A percentile compares a stretch with the other conserved stretches of the same genome.
These are phyloP conservation scores for Caenorhabditis latens DNA, from an alignment of 1,140 invertebrate species.

Conservation along the genomic window DNA sequence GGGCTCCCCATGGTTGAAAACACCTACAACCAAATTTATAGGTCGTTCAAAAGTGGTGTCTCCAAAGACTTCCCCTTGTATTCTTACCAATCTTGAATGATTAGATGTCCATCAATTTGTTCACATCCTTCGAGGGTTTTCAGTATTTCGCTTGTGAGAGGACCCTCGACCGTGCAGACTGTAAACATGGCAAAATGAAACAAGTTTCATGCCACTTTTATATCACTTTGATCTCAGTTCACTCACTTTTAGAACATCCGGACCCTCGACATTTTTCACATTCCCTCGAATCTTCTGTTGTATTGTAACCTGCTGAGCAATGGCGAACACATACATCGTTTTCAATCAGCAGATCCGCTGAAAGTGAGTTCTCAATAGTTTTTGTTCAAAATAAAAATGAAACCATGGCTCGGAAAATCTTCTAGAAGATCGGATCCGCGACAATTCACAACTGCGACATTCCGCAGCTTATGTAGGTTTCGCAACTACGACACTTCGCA, in stretches of 20 bases:
- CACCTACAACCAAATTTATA: too few relatives aligned
- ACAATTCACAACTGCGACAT: too few relatives aligned
- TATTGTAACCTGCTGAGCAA: slow-evolving; percentile 19
- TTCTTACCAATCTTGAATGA: neutral
- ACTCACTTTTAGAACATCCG: slow-evolving; percentile 35
- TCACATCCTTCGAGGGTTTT: neutral
- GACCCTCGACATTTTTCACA: slow-evolving; percentile 27
- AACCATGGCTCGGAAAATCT: too few relatives aligned
- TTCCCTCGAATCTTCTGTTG: slow-evolving; percentile 5
- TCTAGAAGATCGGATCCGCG: too few relatives aligned
- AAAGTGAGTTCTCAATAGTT: neutral
- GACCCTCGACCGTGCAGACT: neutral
- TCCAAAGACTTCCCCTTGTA: too few relatives aligned
- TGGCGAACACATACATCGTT: slow-evolving; percentile 42
- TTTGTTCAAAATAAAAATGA: neutral
- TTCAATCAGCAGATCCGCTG: slow-evolving; percentile 27
- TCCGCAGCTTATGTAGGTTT: too few relatives aligned
- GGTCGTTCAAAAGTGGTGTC: too few relatives aligned
- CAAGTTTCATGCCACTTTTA: too few relatives aligned
- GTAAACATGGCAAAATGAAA: neutral
- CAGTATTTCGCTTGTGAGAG: neutral
- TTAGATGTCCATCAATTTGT: slow-evolving; percentile 13
- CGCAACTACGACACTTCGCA: too few relatives aligned
- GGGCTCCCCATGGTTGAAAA: too few relatives aligned
- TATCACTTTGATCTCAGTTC: too few relatives aligned